A percentile compares a stretch with the other conserved stretches of the same genome.
Evolutionary conservation across 1,140 invertebrate genomes (phyloP).

Genomic region (Heterodera carotae): DNA sequence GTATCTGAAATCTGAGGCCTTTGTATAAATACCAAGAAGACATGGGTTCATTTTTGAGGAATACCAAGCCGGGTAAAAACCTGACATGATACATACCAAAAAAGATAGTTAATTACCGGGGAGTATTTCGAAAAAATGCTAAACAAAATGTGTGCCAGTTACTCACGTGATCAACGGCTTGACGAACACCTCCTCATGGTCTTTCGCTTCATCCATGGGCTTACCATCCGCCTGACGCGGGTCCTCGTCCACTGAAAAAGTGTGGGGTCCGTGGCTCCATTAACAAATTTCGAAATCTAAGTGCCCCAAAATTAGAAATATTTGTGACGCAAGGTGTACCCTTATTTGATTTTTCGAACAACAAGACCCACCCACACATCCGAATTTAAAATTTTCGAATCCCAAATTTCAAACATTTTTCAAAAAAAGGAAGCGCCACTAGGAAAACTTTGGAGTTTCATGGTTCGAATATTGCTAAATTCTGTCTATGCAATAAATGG

Average conservation of each 20-base stretch:
- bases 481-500: no score
- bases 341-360: no score
- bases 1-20: slow-evolving; percentile 52
- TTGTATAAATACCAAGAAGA: no score
- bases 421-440: neutral
- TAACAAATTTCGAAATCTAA: no score
- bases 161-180: slow-evolving; percentile 47
- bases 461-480: no score
- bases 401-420: neutral
- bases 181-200: slow-evolving; percentile 62
- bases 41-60: neutral
- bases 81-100: no score
- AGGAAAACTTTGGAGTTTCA: no score
- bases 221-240: slow-evolving; percentile 37
- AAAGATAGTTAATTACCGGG: no score
- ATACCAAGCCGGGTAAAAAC: neutral
- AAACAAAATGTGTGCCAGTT: no score
- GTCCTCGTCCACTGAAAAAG: slow-evolving; percentile 41
- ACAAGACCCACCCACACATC: neutral
- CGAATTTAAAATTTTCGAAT: slow-evolving; percentile 12
- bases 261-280: neutral
- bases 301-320: no score
- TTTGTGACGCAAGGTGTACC: no score
- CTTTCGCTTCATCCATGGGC: slow-evolving; percentile 56
- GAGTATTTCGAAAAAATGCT: no score